These are phyloP conservation scores for Engraulis encrasicolus DNA, from an alignment of 2,113 vertebrate species.

Conservation along the genomic window DNA sequence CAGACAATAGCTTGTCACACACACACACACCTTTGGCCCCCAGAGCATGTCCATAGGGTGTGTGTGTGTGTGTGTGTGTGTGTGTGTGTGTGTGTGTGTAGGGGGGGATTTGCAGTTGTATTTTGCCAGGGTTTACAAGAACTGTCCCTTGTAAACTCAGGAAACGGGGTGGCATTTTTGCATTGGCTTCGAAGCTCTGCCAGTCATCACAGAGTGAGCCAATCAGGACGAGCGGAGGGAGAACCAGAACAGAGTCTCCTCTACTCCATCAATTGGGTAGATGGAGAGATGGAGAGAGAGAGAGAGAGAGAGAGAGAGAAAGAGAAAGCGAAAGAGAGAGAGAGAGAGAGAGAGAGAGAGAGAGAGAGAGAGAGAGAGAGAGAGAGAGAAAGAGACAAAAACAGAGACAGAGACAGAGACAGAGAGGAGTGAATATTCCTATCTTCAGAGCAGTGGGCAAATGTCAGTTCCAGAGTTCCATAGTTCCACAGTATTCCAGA, in stretches of 20 bases:
- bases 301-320: constrained; percentile 29
- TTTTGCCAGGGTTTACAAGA: not conserved
- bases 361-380: constrained; percentile 8
- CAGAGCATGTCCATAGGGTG: not conserved
- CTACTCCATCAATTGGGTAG: not conserved
- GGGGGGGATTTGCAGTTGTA: not conserved
- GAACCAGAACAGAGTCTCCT: too few relatives aligned
- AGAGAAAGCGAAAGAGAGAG: constrained; percentile 31
- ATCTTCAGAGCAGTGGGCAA: not conserved
- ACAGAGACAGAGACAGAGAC: not conserved
- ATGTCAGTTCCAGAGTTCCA: too few relatives aligned
- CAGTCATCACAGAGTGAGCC: not conserved
- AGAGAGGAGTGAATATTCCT: too few relatives aligned
- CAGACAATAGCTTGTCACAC: not conserved
- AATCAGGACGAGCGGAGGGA: not conserved
- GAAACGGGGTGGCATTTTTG: not conserved
- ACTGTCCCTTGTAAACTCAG: not conserved
- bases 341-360: constrained; percentile 30
- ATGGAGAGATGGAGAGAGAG: not conserved
- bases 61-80: too few relatives aligned
- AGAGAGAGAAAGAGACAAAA: constrained; percentile 27
- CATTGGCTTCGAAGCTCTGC: not conserved
- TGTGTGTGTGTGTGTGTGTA: too few relatives aligned
- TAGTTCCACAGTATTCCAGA: not conserved
- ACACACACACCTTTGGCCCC: constrained; percentile 4